Percentiles rank a stretch among this genome's conserved stretches.
These are phyloP conservation scores for Oreohelix idahoensis DNA, from an alignment of 1,140 invertebrate genomes.

Conservation along the genomic window DNA sequence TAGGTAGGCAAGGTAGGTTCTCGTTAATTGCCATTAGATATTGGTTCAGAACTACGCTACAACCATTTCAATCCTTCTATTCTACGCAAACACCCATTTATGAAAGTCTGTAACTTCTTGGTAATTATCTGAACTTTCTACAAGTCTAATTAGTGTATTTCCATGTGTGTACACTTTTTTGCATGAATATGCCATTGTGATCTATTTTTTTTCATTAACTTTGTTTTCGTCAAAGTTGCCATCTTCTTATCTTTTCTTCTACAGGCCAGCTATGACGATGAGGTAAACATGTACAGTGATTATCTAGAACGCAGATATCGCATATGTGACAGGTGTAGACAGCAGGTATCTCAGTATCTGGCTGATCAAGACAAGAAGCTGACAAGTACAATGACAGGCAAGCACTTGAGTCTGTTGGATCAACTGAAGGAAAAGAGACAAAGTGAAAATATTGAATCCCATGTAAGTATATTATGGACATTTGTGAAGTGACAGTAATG, in stretches of 20 bases:
- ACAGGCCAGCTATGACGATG: conserved; percentile 17
- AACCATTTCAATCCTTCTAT: too few species aligned
- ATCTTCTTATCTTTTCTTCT: neutral
- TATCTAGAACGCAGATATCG: conserved; percentile 16
- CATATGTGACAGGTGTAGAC: neutral
- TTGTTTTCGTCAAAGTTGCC: neutral
- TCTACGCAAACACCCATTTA: too few species aligned
- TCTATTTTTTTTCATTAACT: too few species aligned
- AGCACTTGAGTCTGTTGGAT: neutral
- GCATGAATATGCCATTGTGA: too few species aligned
- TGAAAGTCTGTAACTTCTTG: too few species aligned
- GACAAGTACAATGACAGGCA: neutral
- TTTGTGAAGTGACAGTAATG: too few species aligned
- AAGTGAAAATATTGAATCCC: neutral
- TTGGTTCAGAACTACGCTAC: too few species aligned
- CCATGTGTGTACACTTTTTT: too few species aligned
- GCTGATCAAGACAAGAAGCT: neutral
- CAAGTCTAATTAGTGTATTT: too few species aligned
- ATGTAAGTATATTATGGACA: neutral
- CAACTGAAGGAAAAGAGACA: neutral
- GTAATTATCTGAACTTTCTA: too few species aligned
- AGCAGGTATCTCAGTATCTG: neutral
- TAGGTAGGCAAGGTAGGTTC: too few species aligned
- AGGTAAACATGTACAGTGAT: conserved; percentile 3
- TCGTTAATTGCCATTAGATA: too few species aligned